Evolutionary conservation across 2,888 invertebrate genomes (phyloP), one percentile per base, ranked within the genome.

Genomic region (Uropetala carovei): DNA sequence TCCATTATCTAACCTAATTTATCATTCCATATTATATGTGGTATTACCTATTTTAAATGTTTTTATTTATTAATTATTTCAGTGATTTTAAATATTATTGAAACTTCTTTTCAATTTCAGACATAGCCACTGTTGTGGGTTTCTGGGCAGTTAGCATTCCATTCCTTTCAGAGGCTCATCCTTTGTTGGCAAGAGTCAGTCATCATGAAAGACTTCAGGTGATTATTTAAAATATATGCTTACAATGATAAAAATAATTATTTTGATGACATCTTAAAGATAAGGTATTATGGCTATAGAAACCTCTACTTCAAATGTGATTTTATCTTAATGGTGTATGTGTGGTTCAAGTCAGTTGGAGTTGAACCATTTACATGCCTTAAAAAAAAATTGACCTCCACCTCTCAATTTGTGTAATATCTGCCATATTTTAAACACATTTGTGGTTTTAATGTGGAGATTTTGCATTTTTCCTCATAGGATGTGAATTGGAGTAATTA

Each of bases 71-170:
- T 13, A n/a, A n/a, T 9, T 18, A 68, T 68, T 22, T 68, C 68
- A n/a, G n/a, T 18, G n/a, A 68, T 68, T 68, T n/a, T 68, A 68
- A n/a, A n/a, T 68, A 1, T n/a, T 0, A 18, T 3, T 1, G 43
- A 43, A 43, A 43, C 43, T 43, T 59, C 81, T 60, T 93, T 93
- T 93, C 93, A 82, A 81, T 95, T 95, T 11, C 95, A 98, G 98
- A 99, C 95, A 95, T 98, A 93, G 99, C 99, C 0, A 99, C 99
- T n/a, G 97, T 98, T 82, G 98, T 99, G 92, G 99, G 99, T 18
- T 99, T 99, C 95, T 97, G 97, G 95, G 98, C 99, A 0, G 99
- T 99, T 11, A 99, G 99, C 84, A 96, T 99, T 93, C 99, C 99
- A 10, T 99, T 99, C 96, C 97, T 99, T 95, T 96, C 97, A 64